Base-by-base conservation (phyloP, 92 coral and sea anemone genomes). In the Zoanthus solanderi region DNA sequence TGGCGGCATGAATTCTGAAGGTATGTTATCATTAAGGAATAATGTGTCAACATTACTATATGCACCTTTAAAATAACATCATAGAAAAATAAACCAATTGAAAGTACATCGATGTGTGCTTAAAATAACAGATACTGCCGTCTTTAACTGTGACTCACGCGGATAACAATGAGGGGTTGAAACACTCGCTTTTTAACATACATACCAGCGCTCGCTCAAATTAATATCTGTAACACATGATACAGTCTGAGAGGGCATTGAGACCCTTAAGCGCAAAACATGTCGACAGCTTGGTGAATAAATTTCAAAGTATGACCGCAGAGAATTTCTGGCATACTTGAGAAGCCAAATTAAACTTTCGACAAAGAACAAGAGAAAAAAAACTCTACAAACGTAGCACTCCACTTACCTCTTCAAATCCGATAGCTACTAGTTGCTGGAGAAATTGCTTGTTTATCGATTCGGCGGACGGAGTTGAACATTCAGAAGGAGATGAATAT, bases 401-500 rank as follows among this genome's bases (percentile, higher is more conserved):
- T 50, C 47, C 69, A 85, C 82, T 61, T 66, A 94, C 98, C 94
- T 95, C 96, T 67, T 95, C 98, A 57, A 91, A 75, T 1, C 98
- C 98, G 17, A 91, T 83, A 13, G 96, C 89, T 18, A 91, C 89
- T 15, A 95, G 96, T 92, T 93, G 94, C 44, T 94, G 89, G 46
- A 92, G 79, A 83, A 86, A 90, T 61, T 93, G 94, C 84, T 69
- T 93, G 90, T 91, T 95, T 71, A 91, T 83, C n/a, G 89, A 71
- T 53, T 93, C 94, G 32, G 87, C 89, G 6, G 88, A 87, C 69
- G 91, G 90, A 15, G 90, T 86, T 45, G 86, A 72, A 37, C 93
- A 79, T 73, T 95, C 98, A 30, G 96, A 89, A 63, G 94, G 93
- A 0, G 98, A 95, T 13, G 98, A 95, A 84, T 95, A 95, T 7